phyloP scores from a whole-genome alignment of 1,140 invertebrate genomes.

The Pogonomyrmex barbatus region DNA sequence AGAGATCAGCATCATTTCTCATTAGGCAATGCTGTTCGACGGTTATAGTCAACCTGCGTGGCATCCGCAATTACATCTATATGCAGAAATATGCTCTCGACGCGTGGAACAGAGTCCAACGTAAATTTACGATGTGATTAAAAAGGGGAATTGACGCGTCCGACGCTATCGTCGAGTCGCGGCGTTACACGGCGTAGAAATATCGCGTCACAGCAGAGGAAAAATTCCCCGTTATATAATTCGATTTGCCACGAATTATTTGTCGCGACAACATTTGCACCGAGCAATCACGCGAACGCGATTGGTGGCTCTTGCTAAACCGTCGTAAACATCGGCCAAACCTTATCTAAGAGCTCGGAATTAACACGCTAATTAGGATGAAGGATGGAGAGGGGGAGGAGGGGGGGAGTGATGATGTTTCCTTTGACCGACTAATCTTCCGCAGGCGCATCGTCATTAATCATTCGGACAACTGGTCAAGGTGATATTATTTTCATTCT shows the following conservation, averaged over 20 bases:
- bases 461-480: conserved; percentile 9
- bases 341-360: conserved; percentile 9
- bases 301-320: background rate
- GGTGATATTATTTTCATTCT: conserved; percentile 31
- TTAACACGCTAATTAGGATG: conserved; percentile 1
- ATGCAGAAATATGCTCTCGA: background rate
- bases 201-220: background rate
- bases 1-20: conserved; percentile 18
- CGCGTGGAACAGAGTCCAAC: background rate
- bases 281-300: conserved; percentile 15
- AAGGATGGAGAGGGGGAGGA: background rate
- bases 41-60: background rate
- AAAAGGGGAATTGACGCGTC: background rate
- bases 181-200: background rate
- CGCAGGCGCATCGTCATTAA: background rate
- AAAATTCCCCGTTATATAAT: conserved; percentile 62
- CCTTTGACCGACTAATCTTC: background rate
- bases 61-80: background rate
- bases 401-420: background rate
- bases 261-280: conserved; percentile 9
- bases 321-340: background rate
- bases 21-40: background rate
- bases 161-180: background rate
- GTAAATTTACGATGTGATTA: background rate
- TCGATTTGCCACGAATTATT: conserved; percentile 27